These are phyloP conservation scores for Morbakka virulenta DNA, from an alignment of 30 jellyfish, hydroid and myxozoan genomes.

Conservation along the genomic window DNA sequence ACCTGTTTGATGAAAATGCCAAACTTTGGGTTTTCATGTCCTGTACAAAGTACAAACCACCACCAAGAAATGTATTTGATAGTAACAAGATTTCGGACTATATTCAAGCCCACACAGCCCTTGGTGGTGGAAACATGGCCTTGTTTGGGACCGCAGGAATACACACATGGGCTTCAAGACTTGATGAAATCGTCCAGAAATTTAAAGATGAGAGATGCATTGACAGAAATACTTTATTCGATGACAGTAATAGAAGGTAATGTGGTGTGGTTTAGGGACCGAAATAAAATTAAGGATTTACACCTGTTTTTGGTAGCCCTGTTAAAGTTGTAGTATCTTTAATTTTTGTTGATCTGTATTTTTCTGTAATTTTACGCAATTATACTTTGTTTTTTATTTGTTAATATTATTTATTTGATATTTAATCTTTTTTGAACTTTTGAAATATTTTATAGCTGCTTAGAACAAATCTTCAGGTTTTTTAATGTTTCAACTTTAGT, in stretches of 20 bases:
- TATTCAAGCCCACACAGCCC: constrained; percentile 86
- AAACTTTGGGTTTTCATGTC: constrained; percentile 89
- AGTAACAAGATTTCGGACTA: constrained; percentile 36
- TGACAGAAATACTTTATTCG: constrained; percentile 62
- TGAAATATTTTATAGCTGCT: too few relatives aligned
- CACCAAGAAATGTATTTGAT: constrained; percentile 45
- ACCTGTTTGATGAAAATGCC: constrained; percentile 50
- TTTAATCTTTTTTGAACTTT: too few relatives aligned
- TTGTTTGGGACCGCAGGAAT: constrained; percentile 90
- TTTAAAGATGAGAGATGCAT: constrained; percentile 63
- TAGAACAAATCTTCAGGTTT: too few relatives aligned
- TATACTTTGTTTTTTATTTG: too few relatives aligned
- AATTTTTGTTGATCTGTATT: too few relatives aligned
- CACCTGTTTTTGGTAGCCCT: too few relatives aligned
- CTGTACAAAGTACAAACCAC: constrained; percentile 84
- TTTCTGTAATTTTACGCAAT: too few relatives aligned
- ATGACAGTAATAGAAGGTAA: constrained; percentile 89
- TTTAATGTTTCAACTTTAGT: too few relatives aligned
- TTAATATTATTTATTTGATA: too few relatives aligned
- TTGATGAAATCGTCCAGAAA: constrained; percentile 55
- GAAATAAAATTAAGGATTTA: neutral
- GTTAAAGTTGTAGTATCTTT: too few relatives aligned
- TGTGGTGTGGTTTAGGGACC: neutral
- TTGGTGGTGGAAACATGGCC: constrained; percentile 94
- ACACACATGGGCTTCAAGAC: constrained; percentile 85